Conservation (phyloP, 2,113 vertebrate genomes). For the Oriolus oriolus region DNA sequence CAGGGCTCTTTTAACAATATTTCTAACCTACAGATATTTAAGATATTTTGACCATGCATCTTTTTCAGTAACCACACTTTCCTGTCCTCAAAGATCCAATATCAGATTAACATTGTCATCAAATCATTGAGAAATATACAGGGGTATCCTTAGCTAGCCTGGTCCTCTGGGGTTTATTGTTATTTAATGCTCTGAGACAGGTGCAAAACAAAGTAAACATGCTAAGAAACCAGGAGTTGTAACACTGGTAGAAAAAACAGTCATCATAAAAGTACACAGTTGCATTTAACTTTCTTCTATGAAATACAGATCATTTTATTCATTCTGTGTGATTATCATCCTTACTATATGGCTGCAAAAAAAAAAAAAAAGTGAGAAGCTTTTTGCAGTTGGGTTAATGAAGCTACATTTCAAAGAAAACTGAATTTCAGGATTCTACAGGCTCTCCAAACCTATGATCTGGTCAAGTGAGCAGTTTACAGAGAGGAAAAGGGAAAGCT, state of each 20-base stretch:
- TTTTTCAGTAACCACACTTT: not conserved
- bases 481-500: not conserved
- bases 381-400: not conserved
- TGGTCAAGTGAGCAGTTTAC: not conserved
- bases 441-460: not conserved
- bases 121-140: not conserved
- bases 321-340: not conserved
- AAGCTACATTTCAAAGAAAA: not conserved
- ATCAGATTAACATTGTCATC: not conserved
- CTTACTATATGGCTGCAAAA: slow-evolving; percentile 21
- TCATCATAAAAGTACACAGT: not conserved
- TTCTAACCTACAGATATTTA: not conserved
- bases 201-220: not conserved
- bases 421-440: not conserved
- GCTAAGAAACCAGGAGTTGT: not conserved
- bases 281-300: slow-evolving; percentile 26
- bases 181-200: not conserved
- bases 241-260: not conserved
- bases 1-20: not conserved
- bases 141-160: not conserved
- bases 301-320: slow-evolving; percentile 50
- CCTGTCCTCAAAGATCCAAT: not conserved
- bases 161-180: not conserved
- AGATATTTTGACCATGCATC: not conserved
- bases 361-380: not conserved